Base-by-base conservation (phyloP, 2,797 vertebrate genomes). In the Sebastes iracundus region DNA sequence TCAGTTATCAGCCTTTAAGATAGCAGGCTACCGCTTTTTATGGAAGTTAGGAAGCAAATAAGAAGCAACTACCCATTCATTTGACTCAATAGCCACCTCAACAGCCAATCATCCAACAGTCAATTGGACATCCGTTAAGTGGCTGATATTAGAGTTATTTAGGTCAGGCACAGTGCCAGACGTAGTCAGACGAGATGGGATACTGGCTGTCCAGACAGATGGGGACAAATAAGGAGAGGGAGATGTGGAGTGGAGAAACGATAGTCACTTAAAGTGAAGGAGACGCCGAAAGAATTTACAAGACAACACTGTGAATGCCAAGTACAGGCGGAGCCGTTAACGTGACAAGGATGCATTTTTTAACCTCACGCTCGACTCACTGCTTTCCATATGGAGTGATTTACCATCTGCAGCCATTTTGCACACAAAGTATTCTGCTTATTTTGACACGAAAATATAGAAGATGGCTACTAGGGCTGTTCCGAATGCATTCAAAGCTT, bases 81-180 rank as follows among this genome's bases (percentile, higher is more conserved):
- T 64, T 72, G 5, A 74, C 65, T 75, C 32, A 65, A 46, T 10
- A 42, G 18, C 46, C 69, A 55, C 75, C 78, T 38, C 33, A n/a
- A 78, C 65, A 83, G 65, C 63, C 81, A 86, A 83, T 77, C 69
- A 79, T 72, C 75, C 49, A 81, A 49, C 73, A 81, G 75, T 83
- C 49, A 53, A 0, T 53, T 53, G 75, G 67, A 61, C 75, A 69
- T 66, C 70, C 56, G 18, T 38, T 82, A 68, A 85, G 77, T 68
- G 65, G 81, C 53, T 81, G 75, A 89, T 92, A 90, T 90, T 81
- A 61, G 67, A 93, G 86, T 86, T 90, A 90, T 93, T 93, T 90
- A 85, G 90, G 88, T 90, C 81, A 87, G 88, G 82, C 88, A 68
- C 35, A 35, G 70, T 71, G 90, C 87, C 93, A 90, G 53, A 70